Evolutionary conservation across 2,888 invertebrate genomes (phyloP), one percentile per base, ranked within the genome.

Genomic region (Ashinkailepas kermadecensis): DNA sequence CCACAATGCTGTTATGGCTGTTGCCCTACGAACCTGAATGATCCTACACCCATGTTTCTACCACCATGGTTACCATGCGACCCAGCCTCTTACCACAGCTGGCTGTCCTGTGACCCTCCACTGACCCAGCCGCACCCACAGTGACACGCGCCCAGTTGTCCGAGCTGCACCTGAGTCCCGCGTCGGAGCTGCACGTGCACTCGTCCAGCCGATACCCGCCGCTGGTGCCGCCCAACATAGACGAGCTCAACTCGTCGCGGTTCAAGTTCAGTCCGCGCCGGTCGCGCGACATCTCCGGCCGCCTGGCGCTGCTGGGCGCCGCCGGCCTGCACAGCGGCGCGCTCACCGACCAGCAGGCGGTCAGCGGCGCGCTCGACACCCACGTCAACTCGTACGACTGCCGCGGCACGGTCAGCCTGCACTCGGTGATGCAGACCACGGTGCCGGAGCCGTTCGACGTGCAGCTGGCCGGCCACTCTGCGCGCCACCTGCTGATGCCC

Each of bases 361-460:
- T 25, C 67, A 9, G 23, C 0, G 67, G 8, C 23, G 39, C 70
- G 15, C 18, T 15, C 18, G 74, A 74, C 74, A 54, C 74, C 4
- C 74, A 74, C 74, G 21, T 74, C 23, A 54, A 56, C 54, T 74
- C 74, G 54, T 74, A 74, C 74, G 74, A 74, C 74, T 74, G 74
- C 56, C 74, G 74, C 56, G 74, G 74, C 74, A 7, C 74, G 11
- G 21, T 74, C 56, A 74, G 74, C 74, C 74, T 74, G 10, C 54
- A 74, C 56, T 54, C 74, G 3, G 91, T 91, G 0, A 93, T 93
- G 93, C 93, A 93, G 86, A 92, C 91, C 83, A 93, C 92, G 87
- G 93, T 93, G 0, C 93, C 93, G 0, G 90, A 90, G 83, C 93
- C 93, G 0, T 89, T 87, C 83, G 84, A 84, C 39, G 86, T 88